These are phyloP conservation scores for Oreochromis spilurus DNA, from an alignment of 2,113 vertebrate species.

Conservation along the genomic window DNA sequence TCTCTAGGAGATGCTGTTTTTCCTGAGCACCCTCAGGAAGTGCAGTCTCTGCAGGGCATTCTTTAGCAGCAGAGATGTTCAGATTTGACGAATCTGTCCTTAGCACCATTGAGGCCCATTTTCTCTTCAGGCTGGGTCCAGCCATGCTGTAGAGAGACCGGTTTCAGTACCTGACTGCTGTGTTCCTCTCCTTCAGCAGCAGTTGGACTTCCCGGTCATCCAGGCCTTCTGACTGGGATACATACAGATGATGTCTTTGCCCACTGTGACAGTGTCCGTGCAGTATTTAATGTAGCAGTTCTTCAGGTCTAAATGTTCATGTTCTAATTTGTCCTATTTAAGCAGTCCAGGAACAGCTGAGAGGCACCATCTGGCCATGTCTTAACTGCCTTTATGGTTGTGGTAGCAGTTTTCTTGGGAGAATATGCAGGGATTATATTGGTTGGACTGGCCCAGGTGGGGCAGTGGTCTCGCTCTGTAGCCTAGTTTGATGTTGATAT, in stretches of 20 bases:
- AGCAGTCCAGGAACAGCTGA: background rate
- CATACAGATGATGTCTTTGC: background rate
- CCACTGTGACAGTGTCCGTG: background rate
- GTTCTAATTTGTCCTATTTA: background rate
- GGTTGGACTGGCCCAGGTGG: background rate
- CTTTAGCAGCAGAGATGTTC: background rate
- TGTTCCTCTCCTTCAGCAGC: background rate
- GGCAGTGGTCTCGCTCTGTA: background rate
- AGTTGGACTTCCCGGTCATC: background rate
- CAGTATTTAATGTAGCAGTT: background rate
- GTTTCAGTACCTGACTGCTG: background rate
- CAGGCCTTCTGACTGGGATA: background rate
- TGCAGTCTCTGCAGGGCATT: background rate
- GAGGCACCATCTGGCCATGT: background rate
- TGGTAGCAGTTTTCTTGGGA: background rate
- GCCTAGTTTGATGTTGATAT: background rate
- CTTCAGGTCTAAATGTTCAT: background rate
- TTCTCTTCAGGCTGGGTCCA: background rate
- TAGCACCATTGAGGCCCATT: rapidly evolving
- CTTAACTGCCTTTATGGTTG: background rate
- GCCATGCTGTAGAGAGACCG: background rate
- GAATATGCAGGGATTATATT: background rate
- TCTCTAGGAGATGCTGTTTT: background rate
- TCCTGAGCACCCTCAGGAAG: background rate
- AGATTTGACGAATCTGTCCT: background rate